Base-by-base conservation (phyloP, 2,888 invertebrate genomes). In the Vannuccia rotundouncinata region DNA sequence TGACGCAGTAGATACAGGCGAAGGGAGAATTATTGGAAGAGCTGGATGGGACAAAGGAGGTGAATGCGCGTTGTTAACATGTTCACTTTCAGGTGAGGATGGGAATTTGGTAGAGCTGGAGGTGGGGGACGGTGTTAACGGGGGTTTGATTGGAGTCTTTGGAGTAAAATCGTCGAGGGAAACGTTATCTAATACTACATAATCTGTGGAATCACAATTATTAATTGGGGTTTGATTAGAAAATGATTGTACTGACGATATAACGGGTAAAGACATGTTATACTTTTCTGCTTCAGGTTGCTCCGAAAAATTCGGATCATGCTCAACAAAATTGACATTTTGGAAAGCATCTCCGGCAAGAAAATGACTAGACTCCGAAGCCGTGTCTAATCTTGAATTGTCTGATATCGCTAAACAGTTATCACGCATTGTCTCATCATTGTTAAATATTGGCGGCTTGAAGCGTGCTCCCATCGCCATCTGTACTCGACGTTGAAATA, bases 391-490 rank as follows among this genome's bases (percentile, higher is more conserved):
- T 5, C 2, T 27, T 5, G 66, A 22, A 22, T 66, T 17, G 22
- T 66, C 66, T 2, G 66, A 66, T 5, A 66, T 2, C 2, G 66
- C 13, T 5, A 27, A 66, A 22, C 66, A 17, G 66, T 27, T 66
- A 66, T 66, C 66, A 13, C 66, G 66, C 2, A 66, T 22, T 5
- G 66, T 17, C 66, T 66, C 66, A 5, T 66, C 66, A 66, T 27
- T 66, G 66, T 66, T 66, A 22, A 27, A 17, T 22, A 66, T 66
- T 22, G 66, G 66, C 5, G 66, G 22, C 66, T 27, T 5, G 22
- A 2, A 22, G 25, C 25, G 66, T 27, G 66, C 66, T 27, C 66
- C 66, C 66, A 66, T 66, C 66, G 66, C 66, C 66, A 66, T 66
- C 66, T 66, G 10, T 13, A 66, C 25, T 5, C 66, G 66, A 5